These are phyloP conservation scores for Aurelia sp. DNA, from an alignment of 30 jellyfish, hydroid and myxozoan genomes.

Conservation along the genomic window DNA sequence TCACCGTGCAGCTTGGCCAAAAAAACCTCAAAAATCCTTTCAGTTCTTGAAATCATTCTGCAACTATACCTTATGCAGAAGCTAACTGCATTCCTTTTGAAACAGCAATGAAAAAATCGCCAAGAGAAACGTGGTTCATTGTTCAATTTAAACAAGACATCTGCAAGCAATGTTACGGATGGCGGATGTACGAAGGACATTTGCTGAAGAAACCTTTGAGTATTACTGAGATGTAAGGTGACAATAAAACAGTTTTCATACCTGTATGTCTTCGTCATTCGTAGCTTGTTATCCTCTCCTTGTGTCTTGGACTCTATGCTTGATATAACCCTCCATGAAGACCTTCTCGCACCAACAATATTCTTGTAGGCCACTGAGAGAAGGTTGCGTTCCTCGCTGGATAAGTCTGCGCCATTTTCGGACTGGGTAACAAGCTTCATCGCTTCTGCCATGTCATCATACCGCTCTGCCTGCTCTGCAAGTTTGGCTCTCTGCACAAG, in stretches of 20 bases:
- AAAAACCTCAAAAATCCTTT: no score
- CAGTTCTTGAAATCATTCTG: no score
- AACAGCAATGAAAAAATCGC: no score
- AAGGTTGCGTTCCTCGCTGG: constrained; percentile 94
- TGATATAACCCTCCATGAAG: constrained; percentile 97
- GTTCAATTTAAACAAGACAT: no score
- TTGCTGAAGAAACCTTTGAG: no score
- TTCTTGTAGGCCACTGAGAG: constrained; percentile 98
- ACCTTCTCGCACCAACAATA: constrained; percentile 97
- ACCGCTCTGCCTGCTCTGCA: constrained; percentile 99
- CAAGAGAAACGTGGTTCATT: no score
- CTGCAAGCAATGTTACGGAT: no score
- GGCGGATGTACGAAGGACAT: no score
- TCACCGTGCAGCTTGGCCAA: no score
- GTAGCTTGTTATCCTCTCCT: constrained; percentile 67
- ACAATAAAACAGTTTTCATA: background rate
- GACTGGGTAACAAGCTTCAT: constrained; percentile 92
- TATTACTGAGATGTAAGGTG: no score
- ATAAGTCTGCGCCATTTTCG: constrained; percentile 74
- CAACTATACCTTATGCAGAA: no score
- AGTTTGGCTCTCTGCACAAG: constrained; percentile 89
- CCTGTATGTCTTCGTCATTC: constrained; percentile 70
- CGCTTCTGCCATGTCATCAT: constrained; percentile 98
- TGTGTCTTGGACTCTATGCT: constrained; percentile 82
- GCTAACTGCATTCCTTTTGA: no score